Evolutionary conservation across 2,797 vertebrate species (phyloP).

Genomic region (Lutjanus argentimaculatus): DNA sequence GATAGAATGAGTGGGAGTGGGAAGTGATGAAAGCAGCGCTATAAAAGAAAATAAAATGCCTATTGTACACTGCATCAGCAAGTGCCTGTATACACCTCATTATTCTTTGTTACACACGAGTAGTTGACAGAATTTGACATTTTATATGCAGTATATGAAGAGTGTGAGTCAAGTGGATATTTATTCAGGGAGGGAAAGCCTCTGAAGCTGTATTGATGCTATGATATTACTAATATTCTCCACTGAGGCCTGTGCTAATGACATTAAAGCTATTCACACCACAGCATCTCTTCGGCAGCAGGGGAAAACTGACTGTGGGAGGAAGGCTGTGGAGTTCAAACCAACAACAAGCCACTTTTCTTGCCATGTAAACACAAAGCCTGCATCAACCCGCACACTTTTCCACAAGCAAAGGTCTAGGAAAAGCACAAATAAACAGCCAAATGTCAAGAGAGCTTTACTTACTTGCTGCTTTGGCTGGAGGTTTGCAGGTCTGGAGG

Average conservation of each 20-base stretch:
- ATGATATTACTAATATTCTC: neutral
- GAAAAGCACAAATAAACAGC: constrained; percentile 32
- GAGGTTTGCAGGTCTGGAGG: constrained; percentile 17
- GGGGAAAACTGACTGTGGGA: constrained; percentile 31
- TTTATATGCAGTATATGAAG: neutral
- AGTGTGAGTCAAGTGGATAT: neutral
- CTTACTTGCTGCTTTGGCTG: constrained; percentile 4
- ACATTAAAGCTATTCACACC: constrained; percentile 1
- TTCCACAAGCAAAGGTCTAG: constrained; percentile 29
- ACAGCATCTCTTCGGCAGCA: constrained; percentile 15
- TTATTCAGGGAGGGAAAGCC: neutral
- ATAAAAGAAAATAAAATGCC: constrained; percentile 16
- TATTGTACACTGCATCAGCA: constrained; percentile 7
- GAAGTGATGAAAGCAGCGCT: constrained; percentile 11
- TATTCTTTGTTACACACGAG: neutral
- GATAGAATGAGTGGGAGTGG: constrained; percentile 18
- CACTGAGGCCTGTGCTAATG: neutral
- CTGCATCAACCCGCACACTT: constrained; percentile 33
- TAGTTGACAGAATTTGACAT: neutral
- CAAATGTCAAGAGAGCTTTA: constrained; percentile 32
- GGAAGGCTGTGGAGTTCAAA: constrained; percentile 17
- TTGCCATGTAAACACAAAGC: constrained; percentile 20
- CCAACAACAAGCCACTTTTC: constrained; percentile 6
- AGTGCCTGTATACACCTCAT: neutral
- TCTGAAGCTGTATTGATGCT: neutral